A percentile compares a stretch with the other conserved stretches of the same genome.
Conservation (phyloP, 1,140 invertebrate genomes). For the Potamilus streckersoni region DNA sequence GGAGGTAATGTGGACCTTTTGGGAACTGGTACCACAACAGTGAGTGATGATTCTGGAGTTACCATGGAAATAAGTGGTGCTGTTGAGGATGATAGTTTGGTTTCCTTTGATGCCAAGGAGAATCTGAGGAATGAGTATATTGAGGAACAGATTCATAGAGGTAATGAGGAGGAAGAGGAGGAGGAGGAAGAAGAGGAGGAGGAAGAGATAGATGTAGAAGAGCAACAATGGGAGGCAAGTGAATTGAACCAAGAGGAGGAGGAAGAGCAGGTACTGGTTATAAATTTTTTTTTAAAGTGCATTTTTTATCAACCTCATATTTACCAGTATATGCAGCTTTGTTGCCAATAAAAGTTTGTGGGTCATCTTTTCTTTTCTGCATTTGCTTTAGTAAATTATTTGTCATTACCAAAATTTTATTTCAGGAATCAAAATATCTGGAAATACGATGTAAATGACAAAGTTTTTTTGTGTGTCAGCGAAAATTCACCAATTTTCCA, state of each 20-base stretch:
- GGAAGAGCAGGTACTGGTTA: background rate
- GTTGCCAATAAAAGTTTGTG: too few relatives aligned
- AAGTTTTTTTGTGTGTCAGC: too few relatives aligned
- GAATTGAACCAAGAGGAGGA: slow-evolving; percentile 1
- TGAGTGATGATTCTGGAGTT: slow-evolving; percentile 19
- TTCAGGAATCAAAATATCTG: too few relatives aligned
- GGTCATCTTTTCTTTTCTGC: too few relatives aligned
- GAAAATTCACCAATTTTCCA: too few relatives aligned
- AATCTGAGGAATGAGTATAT: too few relatives aligned
- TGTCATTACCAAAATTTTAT: too few relatives aligned
- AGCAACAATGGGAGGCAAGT: slow-evolving; percentile 4
- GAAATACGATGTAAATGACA: too few relatives aligned
- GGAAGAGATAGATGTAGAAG: background rate
- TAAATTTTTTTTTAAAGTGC: background rate
- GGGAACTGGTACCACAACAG: slow-evolving; percentile 8
- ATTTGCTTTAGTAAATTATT: too few relatives aligned
- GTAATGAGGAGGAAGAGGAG: too few relatives aligned
- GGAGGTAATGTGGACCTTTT: slow-evolving; percentile 16
- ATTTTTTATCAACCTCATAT: background rate
- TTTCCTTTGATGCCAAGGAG: too few relatives aligned
- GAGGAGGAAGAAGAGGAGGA: background rate
- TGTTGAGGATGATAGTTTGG: background rate
- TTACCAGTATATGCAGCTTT: background rate
- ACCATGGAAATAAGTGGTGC: slow-evolving; percentile 6
- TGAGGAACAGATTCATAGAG: too few relatives aligned